Base-by-base conservation (phyloP, 2,113 vertebrate species). In the Charadrius vociferus region DNA sequence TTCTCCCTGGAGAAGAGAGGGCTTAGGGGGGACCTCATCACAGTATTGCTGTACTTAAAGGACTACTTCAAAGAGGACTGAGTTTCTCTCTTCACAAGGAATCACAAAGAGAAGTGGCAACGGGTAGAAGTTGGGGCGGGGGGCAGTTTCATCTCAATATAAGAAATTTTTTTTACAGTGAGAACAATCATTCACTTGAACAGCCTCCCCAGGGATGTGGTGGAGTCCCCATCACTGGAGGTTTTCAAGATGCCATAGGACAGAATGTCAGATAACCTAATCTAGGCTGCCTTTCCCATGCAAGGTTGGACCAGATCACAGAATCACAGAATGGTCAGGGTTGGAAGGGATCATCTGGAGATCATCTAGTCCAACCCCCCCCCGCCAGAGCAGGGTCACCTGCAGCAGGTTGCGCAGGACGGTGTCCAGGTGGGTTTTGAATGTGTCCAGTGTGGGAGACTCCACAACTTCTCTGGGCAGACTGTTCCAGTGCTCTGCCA, bases 151-250 rank as follows among this genome's bases (percentile, higher is more conserved):
- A 50, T 41, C 6, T 73, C 4, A 4, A 13, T 47, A 24, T 37
- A 36, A 78, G 21, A 34, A 22, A 10, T 7, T 53, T 78, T 55
- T 79, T 75, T 81, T 63, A 24, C 14, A 41, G 12, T 47, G 7
- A 65, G 13, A 81, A 45, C 6, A 39, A 30, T 39, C 12, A 47
- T 71, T 39, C 70, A 77, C 37, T 36, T 9, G 12, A 90, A 52
- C 17, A 86, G 11, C 26, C 12, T 59, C 30, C 11, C 26, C 39
- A 59, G 13, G 21, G 3, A 53, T 1, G 1, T 36, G 21, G 10
- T 59, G 5, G 24, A 70, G 17, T n/a, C 13, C 5, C 11, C 8
- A 22, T 21, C 0, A 0, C 29, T 1, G 1, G 12, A 65, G 3
- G 9, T 55, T 87, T 94, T 77, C 59, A 61, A 50, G 30, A 7